Percentiles rank a stretch among this genome's conserved stretches.
phyloP scores from a whole-genome alignment of 2,888 invertebrate species.

The Dryobota labecula region DNA sequence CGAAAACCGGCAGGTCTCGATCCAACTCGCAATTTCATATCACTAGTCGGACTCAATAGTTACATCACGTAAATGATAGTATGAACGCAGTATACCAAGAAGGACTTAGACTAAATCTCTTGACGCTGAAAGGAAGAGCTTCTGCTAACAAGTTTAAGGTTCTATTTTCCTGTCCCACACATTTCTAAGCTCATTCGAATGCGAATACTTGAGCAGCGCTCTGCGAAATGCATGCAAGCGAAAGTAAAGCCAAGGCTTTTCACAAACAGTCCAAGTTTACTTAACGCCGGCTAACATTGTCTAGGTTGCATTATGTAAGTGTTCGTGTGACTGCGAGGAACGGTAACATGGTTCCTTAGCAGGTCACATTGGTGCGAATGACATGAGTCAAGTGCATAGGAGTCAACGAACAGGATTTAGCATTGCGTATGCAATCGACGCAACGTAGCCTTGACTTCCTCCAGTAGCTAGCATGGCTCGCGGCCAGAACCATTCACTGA shows the following conservation, averaged over 20 bases:
- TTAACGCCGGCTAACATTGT: conserved; percentile 77
- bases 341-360: conserved; percentile 88
- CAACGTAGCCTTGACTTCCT: conserved; percentile 85
- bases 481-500: conserved; percentile 86
- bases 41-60: conserved; percentile 81
- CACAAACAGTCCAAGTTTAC: conserved; percentile 79
- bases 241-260: conserved; percentile 82
- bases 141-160: conserved; percentile 68
- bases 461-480: conserved; percentile 79
- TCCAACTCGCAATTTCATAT: conserved; percentile 78
- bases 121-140: conserved; percentile 68
- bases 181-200: conserved; percentile 71
- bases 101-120: conserved; percentile 64
- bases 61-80: conserved; percentile 87
- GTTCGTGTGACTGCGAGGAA: conserved; percentile 84
- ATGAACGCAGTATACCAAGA: conserved; percentile 69
- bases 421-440: conserved; percentile 86
- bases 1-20: conserved; percentile 73
- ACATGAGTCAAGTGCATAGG: conserved; percentile 88
- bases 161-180: conserved; percentile 65
- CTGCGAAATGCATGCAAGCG: conserved; percentile 76
- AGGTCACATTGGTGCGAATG: conserved; percentile 88
- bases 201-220: conserved; percentile 75
- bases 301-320: conserved; percentile 87
- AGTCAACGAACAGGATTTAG: conserved; percentile 88